Evolutionary conservation across 1,140 invertebrate species (phyloP).

Genomic region (Harpegnathos saltator): DNA sequence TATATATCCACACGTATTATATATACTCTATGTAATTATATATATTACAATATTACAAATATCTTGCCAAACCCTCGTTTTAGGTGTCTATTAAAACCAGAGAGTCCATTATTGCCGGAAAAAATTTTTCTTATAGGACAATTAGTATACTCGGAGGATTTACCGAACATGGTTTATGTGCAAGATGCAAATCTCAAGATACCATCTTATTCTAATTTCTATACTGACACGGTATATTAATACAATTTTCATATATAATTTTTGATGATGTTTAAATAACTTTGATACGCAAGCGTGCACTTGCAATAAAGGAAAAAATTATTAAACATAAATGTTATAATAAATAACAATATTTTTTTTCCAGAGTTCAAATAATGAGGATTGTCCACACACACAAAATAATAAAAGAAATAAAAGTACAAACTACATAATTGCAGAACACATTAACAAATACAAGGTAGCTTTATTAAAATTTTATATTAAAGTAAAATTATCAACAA

Average conservation of each 20-base stretch:
- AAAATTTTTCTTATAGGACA: constrained; percentile 80
- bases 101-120: constrained; percentile 82
- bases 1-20: constrained; percentile 33
- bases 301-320: too few species aligned
- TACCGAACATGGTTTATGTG: constrained; percentile 78
- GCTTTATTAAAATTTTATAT: neutral
- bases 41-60: constrained; percentile 55
- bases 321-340: constrained; percentile 64
- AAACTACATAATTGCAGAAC: constrained; percentile 83
- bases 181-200: constrained; percentile 75
- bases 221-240: constrained; percentile 63
- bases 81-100: constrained; percentile 73
- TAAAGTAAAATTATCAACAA: neutral
- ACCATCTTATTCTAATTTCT: constrained; percentile 6
- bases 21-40: constrained; percentile 50
- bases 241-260: constrained; percentile 20
- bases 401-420: constrained; percentile 65
- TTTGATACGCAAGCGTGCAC: too few species aligned
- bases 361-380: constrained; percentile 74
- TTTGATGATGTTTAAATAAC: neutral
- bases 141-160: constrained; percentile 76
- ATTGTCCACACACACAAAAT: constrained; percentile 13
- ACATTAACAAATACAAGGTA: constrained; percentile 86
- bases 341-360: constrained; percentile 77
- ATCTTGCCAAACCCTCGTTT: constrained; percentile 30